These are phyloP conservation scores for Cosmia trapezina DNA, from an alignment of 2,888 invertebrate species.

Conservation along the genomic window DNA sequence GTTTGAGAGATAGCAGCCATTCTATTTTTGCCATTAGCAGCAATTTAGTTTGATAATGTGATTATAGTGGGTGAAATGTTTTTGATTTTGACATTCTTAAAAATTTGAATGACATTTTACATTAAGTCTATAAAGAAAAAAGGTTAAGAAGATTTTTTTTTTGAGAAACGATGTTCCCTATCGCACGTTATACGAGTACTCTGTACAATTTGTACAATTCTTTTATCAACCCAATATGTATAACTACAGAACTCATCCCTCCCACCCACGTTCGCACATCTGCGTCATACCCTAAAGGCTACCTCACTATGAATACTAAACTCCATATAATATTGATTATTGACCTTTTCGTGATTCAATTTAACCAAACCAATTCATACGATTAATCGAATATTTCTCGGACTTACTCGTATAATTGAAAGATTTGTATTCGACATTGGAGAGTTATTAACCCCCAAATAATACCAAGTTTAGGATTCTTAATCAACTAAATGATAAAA, in stretches of 20 bases:
- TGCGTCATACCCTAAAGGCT: slow-evolving; percentile 74
- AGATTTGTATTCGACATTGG: slow-evolving; percentile 53
- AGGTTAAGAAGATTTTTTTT: no score
- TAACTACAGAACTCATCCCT: slow-evolving; percentile 8
- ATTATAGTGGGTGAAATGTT: not conserved
- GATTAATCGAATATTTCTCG: slow-evolving; percentile 54
- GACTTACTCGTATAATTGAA: slow-evolving; percentile 45
- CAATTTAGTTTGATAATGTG: not conserved
- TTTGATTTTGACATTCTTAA: not conserved
- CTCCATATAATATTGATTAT: slow-evolving; percentile 62
- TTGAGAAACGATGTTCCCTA: no score
- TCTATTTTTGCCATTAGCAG: slow-evolving; percentile 23
- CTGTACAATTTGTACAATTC: not conserved
- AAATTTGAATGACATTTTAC: not conserved
- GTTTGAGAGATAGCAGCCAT: slow-evolving; percentile 43
- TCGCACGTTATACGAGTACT: no score
- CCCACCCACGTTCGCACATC: slow-evolving; percentile 61
- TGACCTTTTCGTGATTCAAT: slow-evolving; percentile 62
- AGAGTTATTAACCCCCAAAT: no score
- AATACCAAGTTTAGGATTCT: slow-evolving; percentile 10
- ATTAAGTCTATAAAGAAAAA: not conserved
- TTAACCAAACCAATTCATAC: slow-evolving; percentile 47
- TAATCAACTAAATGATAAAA: not conserved
- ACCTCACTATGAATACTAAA: slow-evolving; percentile 76
- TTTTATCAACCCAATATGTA: not conserved